A percentile compares a stretch with the other conserved stretches of the same genome.
Conservation (phyloP, 2,113 vertebrate genomes). For the Brachionichthys hirsutus region DNA sequence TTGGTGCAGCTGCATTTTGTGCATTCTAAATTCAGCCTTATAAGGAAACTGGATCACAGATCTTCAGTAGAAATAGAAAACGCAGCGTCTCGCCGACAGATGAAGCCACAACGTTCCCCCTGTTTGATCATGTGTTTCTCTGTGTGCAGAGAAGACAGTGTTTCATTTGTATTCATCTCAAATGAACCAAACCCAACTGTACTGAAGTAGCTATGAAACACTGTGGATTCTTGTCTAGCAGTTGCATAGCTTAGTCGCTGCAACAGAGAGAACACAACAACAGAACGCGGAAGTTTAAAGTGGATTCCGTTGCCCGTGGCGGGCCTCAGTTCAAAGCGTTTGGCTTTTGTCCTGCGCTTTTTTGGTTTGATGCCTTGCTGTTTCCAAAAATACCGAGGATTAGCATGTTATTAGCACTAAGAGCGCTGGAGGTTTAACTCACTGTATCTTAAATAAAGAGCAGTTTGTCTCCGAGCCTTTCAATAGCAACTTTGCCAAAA, state of each 20-base stretch:
- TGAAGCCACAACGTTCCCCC: too few species aligned
- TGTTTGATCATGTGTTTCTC: too few species aligned
- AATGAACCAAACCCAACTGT: too few species aligned
- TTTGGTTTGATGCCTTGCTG: constrained; percentile 27
- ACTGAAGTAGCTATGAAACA: background rate
- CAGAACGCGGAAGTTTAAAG: constrained; percentile 22
- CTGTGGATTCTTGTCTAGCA: background rate
- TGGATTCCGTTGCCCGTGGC: constrained; percentile 23
- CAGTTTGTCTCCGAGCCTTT: constrained; percentile 19
- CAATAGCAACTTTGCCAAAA: background rate
- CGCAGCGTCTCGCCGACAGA: too few species aligned
- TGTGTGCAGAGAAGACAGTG: too few species aligned
- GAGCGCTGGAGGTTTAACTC: constrained; percentile 14
- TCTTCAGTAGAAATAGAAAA: too few species aligned
- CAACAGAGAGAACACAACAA: background rate
- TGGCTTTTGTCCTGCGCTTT: constrained; percentile 21
- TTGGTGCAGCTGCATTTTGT: too few species aligned
- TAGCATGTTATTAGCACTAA: constrained; percentile 45
- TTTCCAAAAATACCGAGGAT: constrained; percentile 34
- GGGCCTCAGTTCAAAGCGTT: constrained; percentile 28
- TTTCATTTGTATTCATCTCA: too few species aligned
- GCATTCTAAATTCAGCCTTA: too few species aligned
- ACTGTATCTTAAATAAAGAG: constrained; percentile 36
- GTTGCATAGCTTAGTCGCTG: background rate
- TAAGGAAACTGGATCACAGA: too few species aligned